Base-by-base conservation (phyloP, 2,113 vertebrate genomes). In the Crocuta crocuta region DNA sequence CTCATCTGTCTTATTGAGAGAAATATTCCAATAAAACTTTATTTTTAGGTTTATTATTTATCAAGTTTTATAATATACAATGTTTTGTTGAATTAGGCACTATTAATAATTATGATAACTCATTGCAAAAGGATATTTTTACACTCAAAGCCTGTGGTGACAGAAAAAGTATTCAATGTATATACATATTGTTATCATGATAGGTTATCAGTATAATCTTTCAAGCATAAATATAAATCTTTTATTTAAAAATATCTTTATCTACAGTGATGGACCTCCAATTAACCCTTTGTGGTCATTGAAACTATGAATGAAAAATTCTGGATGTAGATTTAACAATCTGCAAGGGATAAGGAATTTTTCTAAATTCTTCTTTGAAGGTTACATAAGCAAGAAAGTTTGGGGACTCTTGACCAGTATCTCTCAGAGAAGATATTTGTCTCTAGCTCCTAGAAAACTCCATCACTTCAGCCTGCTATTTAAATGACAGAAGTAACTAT, bases 271-370 rank as follows among this genome's bases (percentile, higher is more conserved):
- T 73, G 5, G 79, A 19, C 17, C 24, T 91, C 35, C 74, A 79
- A 79, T 61, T 88, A 79, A 33, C n/a, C 5, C 28, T 73, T 86
- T 61, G 6, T 0, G 48, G 73, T 81, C 10, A 85, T 92, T 95
- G 81, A 84, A 92, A 90, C 53, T 78, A 79, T 68, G 11, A 89
- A 80, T 89, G 26, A 93, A 79, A 91, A 78, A 50, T 65, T 84
- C 43, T 58, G 86, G 53, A 58, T 70, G 28, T 12, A 43, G 13
- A 74, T 94, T 92, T 90, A 15, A 94, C 79, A 82, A 71, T 88
- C 35, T 71, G 4, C 4, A 96, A 80, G 9, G 13, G 31, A 2
- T 55, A 93, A 45, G 8, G 70, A 48, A 2, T 50, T 92, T 96
- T 80, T 93, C 28, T 81, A 88, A 86, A 92, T 61, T 90, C 21